Evolutionary conservation across 2,113 vertebrate genomes (phyloP).

Genomic region (Gobio gobio): DNA sequence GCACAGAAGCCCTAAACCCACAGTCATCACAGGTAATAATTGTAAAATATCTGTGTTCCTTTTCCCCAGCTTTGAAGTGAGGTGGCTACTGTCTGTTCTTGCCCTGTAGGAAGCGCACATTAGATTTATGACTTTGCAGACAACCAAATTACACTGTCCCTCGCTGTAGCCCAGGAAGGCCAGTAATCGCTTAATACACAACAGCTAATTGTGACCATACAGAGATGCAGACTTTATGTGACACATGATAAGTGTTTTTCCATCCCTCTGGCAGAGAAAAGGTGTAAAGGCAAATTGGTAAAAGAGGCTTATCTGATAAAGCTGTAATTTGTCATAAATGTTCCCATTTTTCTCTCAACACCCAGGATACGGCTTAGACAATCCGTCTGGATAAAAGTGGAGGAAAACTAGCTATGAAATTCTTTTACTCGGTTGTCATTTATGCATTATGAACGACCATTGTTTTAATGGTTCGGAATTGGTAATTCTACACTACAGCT

Average conservation of each 20-base stretch:
- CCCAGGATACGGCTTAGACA: neutral
- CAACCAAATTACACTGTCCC: conserved; percentile 54
- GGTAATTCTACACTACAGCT: neutral
- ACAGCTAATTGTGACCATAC: conserved; percentile 52
- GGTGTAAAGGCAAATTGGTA: conserved; percentile 48
- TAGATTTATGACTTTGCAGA: conserved; percentile 58
- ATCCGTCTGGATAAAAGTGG: neutral
- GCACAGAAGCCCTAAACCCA: conserved; percentile 47
- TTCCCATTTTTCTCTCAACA: conserved; percentile 51
- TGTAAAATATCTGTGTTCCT: conserved; percentile 60
- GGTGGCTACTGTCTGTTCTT: conserved; percentile 55
- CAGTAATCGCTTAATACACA: conserved; percentile 47
- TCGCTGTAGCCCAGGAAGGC: conserved; percentile 34
- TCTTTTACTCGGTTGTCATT: neutral
- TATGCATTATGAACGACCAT: neutral
- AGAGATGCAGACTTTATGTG: conserved; percentile 46
- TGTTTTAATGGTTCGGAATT: neutral
- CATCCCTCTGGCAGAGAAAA: conserved; percentile 35
- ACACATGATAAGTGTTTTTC: conserved; percentile 55
- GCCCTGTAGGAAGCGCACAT: conserved; percentile 36
- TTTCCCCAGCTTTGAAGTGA: conserved; percentile 63
- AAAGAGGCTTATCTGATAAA: conserved; percentile 54
- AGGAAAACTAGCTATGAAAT: neutral
- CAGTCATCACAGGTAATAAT: conserved; percentile 62
- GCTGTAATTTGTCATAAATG: conserved; percentile 54